Conservation (phyloP, 2,888 invertebrate species). For the Endomychus coccineus region DNA sequence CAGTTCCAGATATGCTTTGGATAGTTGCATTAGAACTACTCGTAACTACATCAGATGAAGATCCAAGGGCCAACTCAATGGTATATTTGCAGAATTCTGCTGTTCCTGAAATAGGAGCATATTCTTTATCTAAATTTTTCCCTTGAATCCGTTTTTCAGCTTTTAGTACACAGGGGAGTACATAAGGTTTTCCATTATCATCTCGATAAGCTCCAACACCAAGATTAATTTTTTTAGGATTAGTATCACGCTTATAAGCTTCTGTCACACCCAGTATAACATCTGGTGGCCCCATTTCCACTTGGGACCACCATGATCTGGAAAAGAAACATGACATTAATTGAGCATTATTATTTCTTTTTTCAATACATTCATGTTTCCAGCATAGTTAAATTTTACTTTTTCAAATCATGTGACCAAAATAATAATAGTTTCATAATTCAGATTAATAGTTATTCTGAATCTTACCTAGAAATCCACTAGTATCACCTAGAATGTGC, state of each 20-base stretch:
- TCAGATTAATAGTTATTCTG: too few species aligned
- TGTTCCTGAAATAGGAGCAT: conserved; percentile 84
- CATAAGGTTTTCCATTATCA: conserved; percentile 93
- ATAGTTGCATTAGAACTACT: conserved; percentile 68
- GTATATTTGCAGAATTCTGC: conserved; percentile 78
- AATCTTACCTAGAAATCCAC: too few species aligned
- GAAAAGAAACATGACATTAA: conserved; percentile 25
- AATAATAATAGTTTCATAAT: too few species aligned
- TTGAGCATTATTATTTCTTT: too few species aligned
- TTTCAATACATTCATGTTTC: too few species aligned
- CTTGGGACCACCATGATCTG: conserved; percentile 81
- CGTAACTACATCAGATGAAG: conserved; percentile 58
- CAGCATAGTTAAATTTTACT: too few species aligned
- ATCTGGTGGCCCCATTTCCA: conserved; percentile 96
- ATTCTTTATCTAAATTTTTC: conserved; percentile 83
- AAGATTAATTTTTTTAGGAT: conserved; percentile 93
- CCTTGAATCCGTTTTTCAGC: conserved; percentile 71
- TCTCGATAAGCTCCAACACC: conserved; percentile 96
- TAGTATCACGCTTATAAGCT: conserved; percentile 83
- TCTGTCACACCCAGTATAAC: conserved; percentile 96
- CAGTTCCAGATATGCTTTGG: conserved; percentile 93
- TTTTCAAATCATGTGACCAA: too few species aligned
- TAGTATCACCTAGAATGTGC: too few species aligned
- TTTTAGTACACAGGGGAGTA: conserved; percentile 80
- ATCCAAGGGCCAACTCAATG: conserved; percentile 83